A percentile compares a stretch with the other conserved stretches of the same genome.
Evolutionary conservation across 2,797 vertebrate genomes (phyloP).

Genomic region (Furcifer pardalis): DNA sequence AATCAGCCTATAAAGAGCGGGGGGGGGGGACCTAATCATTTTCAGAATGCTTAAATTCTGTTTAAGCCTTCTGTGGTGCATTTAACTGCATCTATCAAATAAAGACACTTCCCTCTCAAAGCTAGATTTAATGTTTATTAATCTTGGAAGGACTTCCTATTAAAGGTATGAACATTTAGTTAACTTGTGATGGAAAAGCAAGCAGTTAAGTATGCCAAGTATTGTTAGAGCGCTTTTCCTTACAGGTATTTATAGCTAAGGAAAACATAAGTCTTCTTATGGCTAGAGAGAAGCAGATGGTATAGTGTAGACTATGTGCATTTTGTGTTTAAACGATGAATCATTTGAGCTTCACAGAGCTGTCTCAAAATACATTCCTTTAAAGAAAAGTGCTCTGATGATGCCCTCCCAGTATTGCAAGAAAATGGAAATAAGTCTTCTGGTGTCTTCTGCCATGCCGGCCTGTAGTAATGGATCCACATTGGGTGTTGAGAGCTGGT

Average conservation of each 20-base stretch:
- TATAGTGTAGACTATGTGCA: not conserved
- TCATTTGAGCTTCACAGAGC: conserved; percentile 14
- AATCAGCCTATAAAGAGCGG: not conserved
- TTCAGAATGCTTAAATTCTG: not conserved
- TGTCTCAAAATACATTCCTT: conserved; percentile 35
- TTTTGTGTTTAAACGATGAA: conserved; percentile 15
- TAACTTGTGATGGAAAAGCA: conserved; percentile 32
- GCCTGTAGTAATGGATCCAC: conserved; percentile 14
- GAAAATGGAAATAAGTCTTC: not conserved
- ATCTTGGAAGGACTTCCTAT: conserved; percentile 13
- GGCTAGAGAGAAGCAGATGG: conserved; percentile 4
- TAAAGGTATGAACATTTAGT: conserved; percentile 20
- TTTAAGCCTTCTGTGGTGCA: conserved; percentile 19
- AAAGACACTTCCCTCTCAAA: not conserved
- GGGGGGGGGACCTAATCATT: not conserved
- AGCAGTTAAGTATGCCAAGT: conserved; percentile 23
- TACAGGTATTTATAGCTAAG: not conserved
- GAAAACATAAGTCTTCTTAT: conserved; percentile 19
- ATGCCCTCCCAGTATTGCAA: conserved; percentile 5
- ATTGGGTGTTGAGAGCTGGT: not conserved
- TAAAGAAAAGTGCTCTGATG: not conserved
- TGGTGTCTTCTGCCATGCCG: too few relatives aligned
- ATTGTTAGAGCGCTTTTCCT: conserved; percentile 21
- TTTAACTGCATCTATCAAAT: not conserved
- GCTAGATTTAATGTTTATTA: conserved; percentile 5